Evolutionary conservation across 1,140 invertebrate species (phyloP).

Genomic region (Drosophila bocki): DNA sequence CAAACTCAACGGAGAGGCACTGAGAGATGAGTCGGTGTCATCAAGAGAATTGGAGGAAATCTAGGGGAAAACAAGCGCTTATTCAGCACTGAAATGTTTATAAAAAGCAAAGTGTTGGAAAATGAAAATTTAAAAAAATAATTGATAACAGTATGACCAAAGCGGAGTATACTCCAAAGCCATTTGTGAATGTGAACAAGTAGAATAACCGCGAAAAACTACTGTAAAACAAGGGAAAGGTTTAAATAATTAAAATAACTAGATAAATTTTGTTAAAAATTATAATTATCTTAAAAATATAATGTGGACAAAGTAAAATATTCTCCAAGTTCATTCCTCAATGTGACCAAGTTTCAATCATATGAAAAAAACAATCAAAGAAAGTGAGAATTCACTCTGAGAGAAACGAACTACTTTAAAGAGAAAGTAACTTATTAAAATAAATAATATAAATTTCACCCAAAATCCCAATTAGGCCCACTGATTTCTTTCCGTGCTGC

Average conservation of each 20-base stretch:
- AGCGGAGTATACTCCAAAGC: not conserved
- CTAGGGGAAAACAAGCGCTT: not conserved
- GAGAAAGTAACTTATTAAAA: not conserved
- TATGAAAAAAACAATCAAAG: no score
- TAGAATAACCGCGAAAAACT: not conserved
- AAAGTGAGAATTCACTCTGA: no score
- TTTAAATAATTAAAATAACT: no score
- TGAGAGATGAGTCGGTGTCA: not conserved
- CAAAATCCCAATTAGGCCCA: not conserved
- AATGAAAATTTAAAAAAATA: not conserved
- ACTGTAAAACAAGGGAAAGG: no score
- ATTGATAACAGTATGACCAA: not conserved
- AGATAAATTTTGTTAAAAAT: no score
- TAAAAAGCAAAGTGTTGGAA: not conserved
- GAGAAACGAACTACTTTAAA: not conserved
- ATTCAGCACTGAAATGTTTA: not conserved
- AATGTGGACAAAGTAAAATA: not conserved
- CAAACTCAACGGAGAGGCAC: slow-evolving; percentile 22
- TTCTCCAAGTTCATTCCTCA: not conserved
- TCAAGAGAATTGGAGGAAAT: not conserved
- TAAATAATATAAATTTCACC: not conserved
- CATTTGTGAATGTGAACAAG: not conserved
- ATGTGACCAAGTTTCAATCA: no score
- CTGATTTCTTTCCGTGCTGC: not conserved
- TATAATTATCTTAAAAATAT: not conserved